phyloP scores from a whole-genome alignment of 2,888 invertebrate species.

The Lymantria dispar region DNA sequence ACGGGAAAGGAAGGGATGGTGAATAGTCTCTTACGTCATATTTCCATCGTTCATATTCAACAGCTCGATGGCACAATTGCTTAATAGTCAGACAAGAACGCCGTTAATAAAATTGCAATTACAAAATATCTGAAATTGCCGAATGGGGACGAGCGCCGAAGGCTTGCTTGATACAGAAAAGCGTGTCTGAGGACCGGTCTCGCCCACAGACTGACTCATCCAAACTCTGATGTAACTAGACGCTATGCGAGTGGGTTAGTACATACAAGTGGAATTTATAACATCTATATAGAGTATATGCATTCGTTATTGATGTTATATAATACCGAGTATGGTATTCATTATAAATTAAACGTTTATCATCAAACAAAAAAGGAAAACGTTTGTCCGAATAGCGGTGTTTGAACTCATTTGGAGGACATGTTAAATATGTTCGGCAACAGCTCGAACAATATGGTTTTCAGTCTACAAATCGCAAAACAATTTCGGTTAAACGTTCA shows the following conservation, averaged over 20 bases:
- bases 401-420: not conserved
- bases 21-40: no score
- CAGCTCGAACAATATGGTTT: not conserved
- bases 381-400: not conserved
- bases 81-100: not conserved
- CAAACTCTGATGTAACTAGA: constrained; percentile 40
- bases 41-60: not conserved
- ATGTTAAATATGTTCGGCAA: not conserved
- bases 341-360: no score
- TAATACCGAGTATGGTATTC: no score
- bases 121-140: constrained; percentile 23
- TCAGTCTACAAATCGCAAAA: not conserved
- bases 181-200: constrained; percentile 25
- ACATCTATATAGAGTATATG: not conserved
- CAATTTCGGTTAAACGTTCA: not conserved
- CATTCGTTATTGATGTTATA: not conserved
- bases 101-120: constrained; percentile 5
- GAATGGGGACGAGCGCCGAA: constrained; percentile 16
- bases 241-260: constrained; percentile 15
- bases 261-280: constrained; percentile 14
- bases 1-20: no score
- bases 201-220: constrained; percentile 42
- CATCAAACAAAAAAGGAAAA: no score
- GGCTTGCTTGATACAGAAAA: constrained; percentile 13
- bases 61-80: not conserved